A percentile compares a stretch with the other conserved stretches of the same genome.
These are phyloP conservation scores for Ferdinandea cuprea DNA, from an alignment of 2,888 invertebrate species.

Conservation along the genomic window DNA sequence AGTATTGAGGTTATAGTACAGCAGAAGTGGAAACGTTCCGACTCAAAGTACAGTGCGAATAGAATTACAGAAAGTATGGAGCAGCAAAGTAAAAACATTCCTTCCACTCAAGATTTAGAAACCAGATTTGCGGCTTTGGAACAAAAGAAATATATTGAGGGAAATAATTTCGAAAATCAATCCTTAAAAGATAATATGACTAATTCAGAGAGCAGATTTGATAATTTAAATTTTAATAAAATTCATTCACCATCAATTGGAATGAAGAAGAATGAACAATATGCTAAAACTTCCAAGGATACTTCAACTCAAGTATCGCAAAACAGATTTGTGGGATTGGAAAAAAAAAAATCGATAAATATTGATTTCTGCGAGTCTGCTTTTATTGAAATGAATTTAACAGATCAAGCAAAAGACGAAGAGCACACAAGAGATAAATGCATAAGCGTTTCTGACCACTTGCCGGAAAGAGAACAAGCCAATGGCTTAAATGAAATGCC, in stretches of 20 bases:
- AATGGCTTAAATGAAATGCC: constrained; percentile 77
- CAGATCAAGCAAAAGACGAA: neutral
- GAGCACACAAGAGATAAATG: constrained; percentile 78
- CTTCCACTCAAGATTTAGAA: constrained; percentile 21
- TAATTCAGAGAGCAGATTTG: too few species aligned
- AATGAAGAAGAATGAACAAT: too few species aligned
- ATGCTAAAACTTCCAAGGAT: neutral
- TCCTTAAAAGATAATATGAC: too few species aligned
- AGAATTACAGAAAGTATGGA: neutral
- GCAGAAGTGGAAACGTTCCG: too few species aligned
- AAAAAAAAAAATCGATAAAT: too few species aligned
- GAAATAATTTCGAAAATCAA: too few species aligned
- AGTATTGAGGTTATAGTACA: too few species aligned
- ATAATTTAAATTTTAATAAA: too few species aligned
- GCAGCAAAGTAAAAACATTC: neutral
- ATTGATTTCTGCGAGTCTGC: too few species aligned
- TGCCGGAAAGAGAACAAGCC: neutral
- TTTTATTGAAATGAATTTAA: constrained; percentile 79
- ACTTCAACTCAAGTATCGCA: constrained; percentile 44
- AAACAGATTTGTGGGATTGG: too few species aligned
- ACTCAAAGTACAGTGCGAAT: too few species aligned
- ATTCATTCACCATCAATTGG: too few species aligned
- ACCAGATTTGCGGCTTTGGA: constrained; percentile 20
- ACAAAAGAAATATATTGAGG: neutral
- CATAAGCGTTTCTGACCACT: constrained; percentile 37